Base-by-base conservation (phyloP, 2,888 invertebrate species). In the Protonemura montana region DNA sequence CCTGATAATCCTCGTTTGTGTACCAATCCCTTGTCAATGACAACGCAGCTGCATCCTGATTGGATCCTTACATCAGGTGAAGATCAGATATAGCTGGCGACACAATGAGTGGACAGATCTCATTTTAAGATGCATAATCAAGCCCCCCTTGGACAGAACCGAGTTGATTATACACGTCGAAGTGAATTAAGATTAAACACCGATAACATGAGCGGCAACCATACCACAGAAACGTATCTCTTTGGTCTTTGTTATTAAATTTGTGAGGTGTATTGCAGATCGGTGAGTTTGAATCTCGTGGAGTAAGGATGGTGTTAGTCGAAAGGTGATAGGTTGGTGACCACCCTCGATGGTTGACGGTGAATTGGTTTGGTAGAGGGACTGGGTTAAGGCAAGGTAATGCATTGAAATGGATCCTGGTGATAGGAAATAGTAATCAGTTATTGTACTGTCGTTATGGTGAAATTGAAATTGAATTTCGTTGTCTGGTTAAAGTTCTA, bases 91-190 rank as follows among this genome's bases (percentile, higher is more conserved):
- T 59, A 1, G 76, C 59, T 26, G n/a, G 10, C 81, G 29, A 59
- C 76, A 26, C 84, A 59, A 59, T 84, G 76, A 81, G 30, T 28
- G 81, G n/a, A 28, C 28, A 81, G 81, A 84, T 84, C 59, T 76
- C 84, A 84, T 84, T 84, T 26, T 76, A 76, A 84, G 84, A 84
- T 84, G 59, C 29, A 84, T 82, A 21, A 78, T 82, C 41, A 41
- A 82, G 82, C 21, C 82, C 35, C 82, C 41, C 35, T 82, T 78
- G 35, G 26, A 82, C 30, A 29, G 10, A 0, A 30, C 21, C 28
- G 81, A 81, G 81, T 81, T 81, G 81, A 27, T 29, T 81, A 30
- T 25, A 59, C 16, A 10, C 2, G 78, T 27, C 81, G 16, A 29
- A 6, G 27, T 81, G 28, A 30, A 78, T 78, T 7, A 78, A 78